Evolutionary conservation across 2,888 invertebrate genomes (phyloP), one percentile per base, ranked within the genome.

Genomic region (Mycalesis mineus): DNA sequence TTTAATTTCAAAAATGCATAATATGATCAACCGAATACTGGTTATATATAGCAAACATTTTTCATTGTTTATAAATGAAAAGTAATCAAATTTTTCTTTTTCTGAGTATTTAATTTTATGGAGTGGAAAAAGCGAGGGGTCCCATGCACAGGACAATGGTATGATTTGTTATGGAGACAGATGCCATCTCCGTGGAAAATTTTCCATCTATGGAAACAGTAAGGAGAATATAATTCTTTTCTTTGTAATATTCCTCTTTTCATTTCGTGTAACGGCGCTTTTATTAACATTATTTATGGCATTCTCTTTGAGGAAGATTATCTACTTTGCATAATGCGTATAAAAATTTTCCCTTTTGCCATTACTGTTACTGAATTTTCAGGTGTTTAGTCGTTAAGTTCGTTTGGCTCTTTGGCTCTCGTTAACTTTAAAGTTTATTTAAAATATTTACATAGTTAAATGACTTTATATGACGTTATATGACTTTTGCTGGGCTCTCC

Each of bases 51-150:
- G 39, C 22, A 52, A 55, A 39, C 53, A 42, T 45, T 39, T 55
- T 29, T 57, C 29, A 44, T 44, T 63, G 66, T 63, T 66, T 54
- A 40, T 45, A 65, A 65, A 63, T 58, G 58, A 64, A 72, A 69
- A 68, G 69, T 75, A 73, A 78, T 75, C 77, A 75, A 79, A 79
- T 79, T 78, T 77, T 80, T 68, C 68, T 71, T 70, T 76, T 55
- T 75, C 74, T 68, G 54, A 68, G 65, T 67, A 82, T 83, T 83
- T 83, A 84, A 84, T 84, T 85, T 85, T 82, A 85, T 86, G 82
- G 83, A 74, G 80, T 80, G 85, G 86, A 86, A 86, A 81, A 33
- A 68, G 67, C 53, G 70, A 71, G 74, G 78, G 77, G 77, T 59
- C 64, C 68, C 64, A 47, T 47, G 47, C 14, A 63, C 65, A 72